Conservation (phyloP, 1,140 invertebrate species). For the Lordiphosa collinella region DNA sequence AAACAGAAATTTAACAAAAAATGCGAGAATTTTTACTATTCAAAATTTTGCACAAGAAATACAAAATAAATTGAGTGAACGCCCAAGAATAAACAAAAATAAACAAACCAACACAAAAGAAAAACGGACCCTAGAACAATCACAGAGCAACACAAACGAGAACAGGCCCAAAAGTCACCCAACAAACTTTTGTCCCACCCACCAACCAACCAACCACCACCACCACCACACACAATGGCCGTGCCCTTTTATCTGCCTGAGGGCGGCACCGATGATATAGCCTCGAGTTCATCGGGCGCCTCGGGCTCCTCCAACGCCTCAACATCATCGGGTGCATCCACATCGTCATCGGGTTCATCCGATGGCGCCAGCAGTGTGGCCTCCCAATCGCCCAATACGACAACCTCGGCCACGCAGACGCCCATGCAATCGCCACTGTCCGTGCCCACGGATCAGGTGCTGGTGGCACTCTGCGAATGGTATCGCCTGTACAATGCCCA, state of each 20-base stretch:
- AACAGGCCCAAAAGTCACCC: constrained; percentile 1
- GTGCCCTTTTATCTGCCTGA: constrained; percentile 79
- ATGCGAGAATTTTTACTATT: constrained; percentile 66
- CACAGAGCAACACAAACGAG: constrained; percentile 19
- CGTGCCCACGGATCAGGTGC: constrained; percentile 59
- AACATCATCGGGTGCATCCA: constrained; percentile 40
- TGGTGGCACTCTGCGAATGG: constrained; percentile 72
- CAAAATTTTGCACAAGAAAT: constrained; percentile 73
- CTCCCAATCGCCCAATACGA: constrained; percentile 72
- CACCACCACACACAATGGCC: constrained; percentile 54
- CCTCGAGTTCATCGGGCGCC: constrained; percentile 55
- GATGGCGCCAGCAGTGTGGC: constrained; percentile 69
- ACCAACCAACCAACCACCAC: constrained; percentile 6
- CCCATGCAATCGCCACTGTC: constrained; percentile 72
- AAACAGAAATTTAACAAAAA: constrained; percentile 43
- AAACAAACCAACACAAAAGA: constrained; percentile 21
- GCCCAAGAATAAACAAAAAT: constrained; percentile 24
- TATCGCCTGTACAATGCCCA: constrained; percentile 49
- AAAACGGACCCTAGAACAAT: constrained; percentile 25
- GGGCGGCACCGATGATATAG: constrained; percentile 68
- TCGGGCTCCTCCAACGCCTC: constrained; percentile 53
- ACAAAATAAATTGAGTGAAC: constrained; percentile 72
- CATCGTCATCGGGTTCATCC: constrained; percentile 53
- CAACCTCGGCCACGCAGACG: constrained; percentile 78
- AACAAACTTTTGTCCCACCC: constrained; percentile 3